Percentiles rank a stretch among this genome's conserved stretches.
These are phyloP conservation scores for Rhopalosiphum padi DNA, from an alignment of 1,140 invertebrate species.

Conservation along the genomic window DNA sequence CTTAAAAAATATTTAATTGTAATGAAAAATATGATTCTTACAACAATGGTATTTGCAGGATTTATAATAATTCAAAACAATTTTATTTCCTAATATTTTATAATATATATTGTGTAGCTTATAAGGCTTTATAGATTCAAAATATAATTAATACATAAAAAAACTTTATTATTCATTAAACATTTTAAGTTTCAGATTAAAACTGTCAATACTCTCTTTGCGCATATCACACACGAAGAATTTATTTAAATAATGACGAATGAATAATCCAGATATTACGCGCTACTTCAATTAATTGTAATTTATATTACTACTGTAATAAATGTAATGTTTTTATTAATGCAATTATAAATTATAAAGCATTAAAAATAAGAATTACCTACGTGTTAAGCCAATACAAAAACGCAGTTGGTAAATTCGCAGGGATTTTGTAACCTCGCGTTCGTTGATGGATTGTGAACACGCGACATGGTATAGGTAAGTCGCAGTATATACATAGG, in stretches of 20 bases:
- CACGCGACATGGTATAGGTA: conserved; percentile 5
- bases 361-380: conserved; percentile 36
- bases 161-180: neutral
- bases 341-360: conserved; percentile 29
- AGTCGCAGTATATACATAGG: conserved; percentile 41
- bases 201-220: neutral
- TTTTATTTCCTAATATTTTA: neutral
- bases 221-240: neutral
- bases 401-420: neutral
- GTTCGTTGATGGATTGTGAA: conserved; percentile 6
- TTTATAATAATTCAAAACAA: neutral
- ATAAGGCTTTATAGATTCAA: neutral
- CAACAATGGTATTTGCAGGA: neutral
- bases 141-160: neutral
- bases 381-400: conserved; percentile 19
- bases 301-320: conserved; percentile 15
- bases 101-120: neutral
- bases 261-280: neutral
- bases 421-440: neutral
- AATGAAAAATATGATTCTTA: neutral
- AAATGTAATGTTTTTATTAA: conserved; percentile 6
- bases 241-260: neutral
- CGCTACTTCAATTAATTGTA: neutral
- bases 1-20: neutral
- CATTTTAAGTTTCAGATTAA: neutral